A percentile compares a stretch with the other conserved stretches of the same genome.
phyloP scores from a whole-genome alignment of 2,797 vertebrate species.

The Acrossocheilus fasciatus region DNA sequence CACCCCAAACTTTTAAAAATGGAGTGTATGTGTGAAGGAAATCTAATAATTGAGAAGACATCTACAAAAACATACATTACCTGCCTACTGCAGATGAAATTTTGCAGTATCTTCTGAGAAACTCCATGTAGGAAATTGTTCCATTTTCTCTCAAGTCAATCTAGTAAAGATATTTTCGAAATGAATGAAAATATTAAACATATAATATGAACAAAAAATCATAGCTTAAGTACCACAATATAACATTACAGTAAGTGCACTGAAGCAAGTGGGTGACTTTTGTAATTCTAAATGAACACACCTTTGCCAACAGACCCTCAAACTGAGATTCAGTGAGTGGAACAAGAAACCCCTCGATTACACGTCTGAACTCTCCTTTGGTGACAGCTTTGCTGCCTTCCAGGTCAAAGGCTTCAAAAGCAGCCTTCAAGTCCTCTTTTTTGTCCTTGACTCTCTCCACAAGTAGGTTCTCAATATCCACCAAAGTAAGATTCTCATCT shows the following conservation, averaged over 20 bases:
- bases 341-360: constrained; percentile 70
- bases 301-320: constrained; percentile 71
- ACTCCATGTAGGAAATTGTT: constrained; percentile 57
- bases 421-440: constrained; percentile 70
- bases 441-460: constrained; percentile 67
- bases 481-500: constrained; percentile 67
- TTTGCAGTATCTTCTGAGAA: constrained; percentile 58
- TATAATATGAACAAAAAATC: not conserved
- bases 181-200: not conserved
- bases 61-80: constrained; percentile 36
- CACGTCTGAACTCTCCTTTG: constrained; percentile 70
- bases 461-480: constrained; percentile 70
- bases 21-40: not conserved
- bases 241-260: not conserved
- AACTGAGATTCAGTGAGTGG: constrained; percentile 72
- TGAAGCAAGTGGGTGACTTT: not conserved
- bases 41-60: not conserved
- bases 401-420: constrained; percentile 71
- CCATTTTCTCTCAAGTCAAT: constrained; percentile 55
- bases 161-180: constrained; percentile 27
- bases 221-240: not conserved
- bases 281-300: constrained; percentile 56
- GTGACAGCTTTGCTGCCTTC: constrained; percentile 69
- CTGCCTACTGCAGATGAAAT: constrained; percentile 38
- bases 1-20: not conserved